A percentile compares a stretch with the other conserved stretches of the same genome.
These are phyloP conservation scores for Leptinotarsa rubiginosa DNA, from an alignment of 2,888 invertebrate species.

Conservation along the genomic window DNA sequence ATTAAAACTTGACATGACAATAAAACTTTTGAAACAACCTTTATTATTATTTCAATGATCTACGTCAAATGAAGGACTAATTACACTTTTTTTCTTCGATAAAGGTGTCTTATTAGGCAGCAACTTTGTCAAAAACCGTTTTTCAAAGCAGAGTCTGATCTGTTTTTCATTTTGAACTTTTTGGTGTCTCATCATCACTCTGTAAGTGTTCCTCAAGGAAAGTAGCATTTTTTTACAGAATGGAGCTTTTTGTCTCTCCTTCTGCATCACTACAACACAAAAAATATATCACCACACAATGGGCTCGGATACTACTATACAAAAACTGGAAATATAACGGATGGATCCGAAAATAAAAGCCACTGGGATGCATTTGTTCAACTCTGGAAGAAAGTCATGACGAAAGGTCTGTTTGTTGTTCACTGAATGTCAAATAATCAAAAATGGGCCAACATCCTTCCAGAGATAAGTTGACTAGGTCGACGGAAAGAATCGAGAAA, in stretches of 20 bases:
- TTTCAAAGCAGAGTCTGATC: too few relatives aligned
- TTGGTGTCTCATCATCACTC: neutral
- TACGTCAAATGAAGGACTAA: too few relatives aligned
- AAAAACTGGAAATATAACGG: neutral
- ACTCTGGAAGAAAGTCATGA: neutral
- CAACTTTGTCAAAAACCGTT: too few relatives aligned
- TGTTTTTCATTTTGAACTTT: too few relatives aligned
- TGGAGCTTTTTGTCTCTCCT: neutral
- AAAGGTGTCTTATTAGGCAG: too few relatives aligned
- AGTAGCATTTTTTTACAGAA: neutral
- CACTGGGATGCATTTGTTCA: neutral
- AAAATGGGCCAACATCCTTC: conserved; percentile 83
- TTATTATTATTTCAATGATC: too few relatives aligned
- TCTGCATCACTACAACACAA: neutral
- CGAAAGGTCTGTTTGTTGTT: neutral
- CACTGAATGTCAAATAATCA: neutral
- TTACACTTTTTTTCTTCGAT: too few relatives aligned
- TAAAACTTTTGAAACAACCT: too few relatives aligned
- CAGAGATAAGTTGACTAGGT: conserved; percentile 78
- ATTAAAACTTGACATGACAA: too few relatives aligned
- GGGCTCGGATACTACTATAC: neutral
- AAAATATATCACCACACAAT: neutral
- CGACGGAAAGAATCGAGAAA: conserved; percentile 74
- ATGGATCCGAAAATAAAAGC: neutral
- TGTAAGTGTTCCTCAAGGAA: neutral